A percentile compares a stretch with the other conserved stretches of the same genome.
These are phyloP conservation scores for Tenebrosternarchus preto DNA, from an alignment of 2,113 vertebrate species.

Conservation along the genomic window DNA sequence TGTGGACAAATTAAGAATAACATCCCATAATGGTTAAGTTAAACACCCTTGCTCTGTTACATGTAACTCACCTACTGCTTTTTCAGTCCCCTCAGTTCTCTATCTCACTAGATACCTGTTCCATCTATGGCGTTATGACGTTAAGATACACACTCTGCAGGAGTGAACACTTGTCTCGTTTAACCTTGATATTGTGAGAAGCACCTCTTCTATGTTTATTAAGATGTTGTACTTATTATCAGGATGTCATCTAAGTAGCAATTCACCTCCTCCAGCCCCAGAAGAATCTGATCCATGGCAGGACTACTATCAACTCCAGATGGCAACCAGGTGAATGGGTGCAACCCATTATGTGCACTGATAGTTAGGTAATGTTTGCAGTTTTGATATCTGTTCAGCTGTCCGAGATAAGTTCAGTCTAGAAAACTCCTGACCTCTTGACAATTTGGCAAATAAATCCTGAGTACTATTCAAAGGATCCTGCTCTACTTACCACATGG, in stretches of 20 bases:
- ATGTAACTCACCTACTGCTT: background rate
- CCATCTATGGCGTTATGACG: background rate
- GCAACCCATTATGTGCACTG: background rate
- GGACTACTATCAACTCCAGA: slow-evolving; percentile 30
- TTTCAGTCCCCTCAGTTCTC: background rate
- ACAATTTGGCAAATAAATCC: slow-evolving; percentile 45
- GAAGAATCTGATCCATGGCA: slow-evolving; percentile 56
- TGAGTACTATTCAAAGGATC: slow-evolving; percentile 24
- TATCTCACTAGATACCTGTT: background rate
- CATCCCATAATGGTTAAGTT: slow-evolving; percentile 23
- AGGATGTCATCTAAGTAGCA: slow-evolving; percentile 52
- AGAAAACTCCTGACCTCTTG: slow-evolving; percentile 31
- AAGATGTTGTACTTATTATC: background rate
- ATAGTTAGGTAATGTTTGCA: background rate
- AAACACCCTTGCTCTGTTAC: slow-evolving; percentile 5
- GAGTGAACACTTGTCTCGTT: background rate
- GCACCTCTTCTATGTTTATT: slow-evolving; percentile 4
- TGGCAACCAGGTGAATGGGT: background rate
- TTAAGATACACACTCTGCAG: fast-evolving
- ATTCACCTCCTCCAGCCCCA: slow-evolving; percentile 59
- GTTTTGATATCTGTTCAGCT: background rate
- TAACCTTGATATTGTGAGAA: background rate
- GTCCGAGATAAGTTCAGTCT: slow-evolving; percentile 51
- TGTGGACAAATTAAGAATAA: slow-evolving; percentile 31
- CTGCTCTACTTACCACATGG: background rate